Percentiles rank a stretch among this genome's conserved stretches.
phyloP scores from a whole-genome alignment of 1,140 invertebrate genomes.

The Streblospio benedicti region DNA sequence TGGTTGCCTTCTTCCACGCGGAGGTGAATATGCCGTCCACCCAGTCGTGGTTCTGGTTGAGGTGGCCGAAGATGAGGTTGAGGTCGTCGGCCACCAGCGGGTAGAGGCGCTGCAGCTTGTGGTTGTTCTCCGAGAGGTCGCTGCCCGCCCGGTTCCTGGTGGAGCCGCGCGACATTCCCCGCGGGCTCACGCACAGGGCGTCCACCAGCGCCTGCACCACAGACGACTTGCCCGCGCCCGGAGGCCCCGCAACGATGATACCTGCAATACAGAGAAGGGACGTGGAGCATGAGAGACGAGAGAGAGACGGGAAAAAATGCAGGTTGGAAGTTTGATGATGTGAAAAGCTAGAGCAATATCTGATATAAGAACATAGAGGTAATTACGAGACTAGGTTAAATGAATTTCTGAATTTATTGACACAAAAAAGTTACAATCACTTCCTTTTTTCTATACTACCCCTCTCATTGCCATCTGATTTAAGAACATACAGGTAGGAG shows the following conservation, averaged over 20 bases:
- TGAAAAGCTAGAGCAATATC: no score
- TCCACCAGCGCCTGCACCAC: slow-evolving; percentile 41
- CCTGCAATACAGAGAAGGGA: slow-evolving; percentile 24
- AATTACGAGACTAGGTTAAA: no score
- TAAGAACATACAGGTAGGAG: no score
- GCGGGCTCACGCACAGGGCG: slow-evolving; percentile 30
- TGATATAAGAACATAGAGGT: no score
- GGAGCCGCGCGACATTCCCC: slow-evolving; percentile 28
- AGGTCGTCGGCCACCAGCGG: slow-evolving; percentile 43
- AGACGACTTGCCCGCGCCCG: slow-evolving; percentile 44
- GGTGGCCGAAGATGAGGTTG: slow-evolving; percentile 40
- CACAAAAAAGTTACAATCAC: no score
- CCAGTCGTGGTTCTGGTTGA: slow-evolving; percentile 40
- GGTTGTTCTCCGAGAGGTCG: slow-evolving; percentile 30
- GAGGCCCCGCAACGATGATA: slow-evolving; percentile 43
- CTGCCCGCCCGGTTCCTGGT: slow-evolving; percentile 22
- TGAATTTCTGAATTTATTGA: no score
- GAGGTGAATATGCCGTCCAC: slow-evolving; percentile 45
- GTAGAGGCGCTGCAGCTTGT: slow-evolving; percentile 42
- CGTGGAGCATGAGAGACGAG: background rate
- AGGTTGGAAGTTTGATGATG: no score
- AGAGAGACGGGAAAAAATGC: no score
- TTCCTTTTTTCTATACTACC: no score
- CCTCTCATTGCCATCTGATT: no score
- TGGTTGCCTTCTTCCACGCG: slow-evolving; percentile 41